phyloP scores from a whole-genome alignment of 2,113 vertebrate genomes.

The Grammomys surdaster region DNA sequence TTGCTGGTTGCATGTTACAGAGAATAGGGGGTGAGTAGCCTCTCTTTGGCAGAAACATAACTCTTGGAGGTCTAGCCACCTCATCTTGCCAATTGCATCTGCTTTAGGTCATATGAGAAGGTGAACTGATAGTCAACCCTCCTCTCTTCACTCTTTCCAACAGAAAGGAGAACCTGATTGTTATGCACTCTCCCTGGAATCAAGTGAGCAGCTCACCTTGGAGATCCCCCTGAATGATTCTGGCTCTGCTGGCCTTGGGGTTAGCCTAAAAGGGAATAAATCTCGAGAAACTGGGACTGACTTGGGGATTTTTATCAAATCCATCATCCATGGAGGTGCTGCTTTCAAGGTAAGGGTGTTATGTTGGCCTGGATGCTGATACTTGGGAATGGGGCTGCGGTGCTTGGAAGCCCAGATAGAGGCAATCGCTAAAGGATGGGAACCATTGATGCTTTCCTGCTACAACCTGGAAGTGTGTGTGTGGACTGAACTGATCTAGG shows the following conservation, averaged over 20 bases:
- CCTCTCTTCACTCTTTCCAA: conserved; percentile 46
- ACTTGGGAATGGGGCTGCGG: rapidly evolving
- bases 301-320: conserved; percentile 99
- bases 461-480: too few species aligned
- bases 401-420: background rate
- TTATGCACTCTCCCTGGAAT: conserved; percentile 87
- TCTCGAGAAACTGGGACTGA: conserved; percentile 95
- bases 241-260: conserved; percentile 96
- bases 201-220: conserved; percentile 95
- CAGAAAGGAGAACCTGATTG: conserved; percentile 90
- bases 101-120: background rate
- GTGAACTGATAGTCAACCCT: background rate
- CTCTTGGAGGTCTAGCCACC: background rate
- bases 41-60: background rate
- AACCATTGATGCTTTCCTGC: background rate
- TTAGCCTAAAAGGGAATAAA: conserved; percentile 99
- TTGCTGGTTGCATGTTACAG: background rate
- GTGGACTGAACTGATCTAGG: background rate
- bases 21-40: background rate
- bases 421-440: background rate
- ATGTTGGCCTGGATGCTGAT: background rate
- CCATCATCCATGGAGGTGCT: conserved; percentile 96
- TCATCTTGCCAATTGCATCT: background rate
- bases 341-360: conserved; percentile 93
- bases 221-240: conserved; percentile 97